phyloP scores from a whole-genome alignment of 2,888 invertebrate species.

The Sinotaia quadrata region DNA sequence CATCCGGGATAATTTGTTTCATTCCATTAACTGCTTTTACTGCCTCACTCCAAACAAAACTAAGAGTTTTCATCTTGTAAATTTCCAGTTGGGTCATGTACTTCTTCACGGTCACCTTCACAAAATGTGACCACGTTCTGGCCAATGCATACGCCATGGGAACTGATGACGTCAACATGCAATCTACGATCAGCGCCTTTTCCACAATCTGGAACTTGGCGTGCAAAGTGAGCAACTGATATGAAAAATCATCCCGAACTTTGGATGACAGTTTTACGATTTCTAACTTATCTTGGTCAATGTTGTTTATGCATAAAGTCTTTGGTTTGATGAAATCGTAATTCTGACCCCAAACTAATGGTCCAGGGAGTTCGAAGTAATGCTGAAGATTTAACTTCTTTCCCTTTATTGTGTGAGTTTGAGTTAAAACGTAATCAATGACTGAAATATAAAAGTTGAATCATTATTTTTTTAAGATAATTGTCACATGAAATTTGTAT shows the following conservation, averaged over 20 bases:
- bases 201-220: not conserved
- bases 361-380: constrained; percentile 17
- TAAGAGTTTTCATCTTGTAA: not conserved
- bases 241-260: not conserved
- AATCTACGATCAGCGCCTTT: not conserved
- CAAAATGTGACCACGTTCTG: constrained; percentile 1
- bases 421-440: not conserved
- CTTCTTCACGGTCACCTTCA: not conserved
- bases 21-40: not conserved
- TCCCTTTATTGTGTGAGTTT: constrained; percentile 16
- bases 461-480: no score
- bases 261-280: not conserved
- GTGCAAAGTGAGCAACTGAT: not conserved
- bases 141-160: not conserved
- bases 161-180: not conserved
- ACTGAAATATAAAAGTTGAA: no score
- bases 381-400: constrained; percentile 20
- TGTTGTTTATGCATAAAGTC: not conserved
- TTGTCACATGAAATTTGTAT: no score
- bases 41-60: constrained; percentile 5
- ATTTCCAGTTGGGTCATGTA: not conserved
- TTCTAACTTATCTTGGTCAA: not conserved
- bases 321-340: constrained; percentile 7
- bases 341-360: not conserved
- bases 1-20: not conserved